A percentile compares a stretch with the other conserved stretches of the same genome.
Evolutionary conservation across 2,113 vertebrate species (phyloP).

Genomic region (Muntiacus muntjak): DNA sequence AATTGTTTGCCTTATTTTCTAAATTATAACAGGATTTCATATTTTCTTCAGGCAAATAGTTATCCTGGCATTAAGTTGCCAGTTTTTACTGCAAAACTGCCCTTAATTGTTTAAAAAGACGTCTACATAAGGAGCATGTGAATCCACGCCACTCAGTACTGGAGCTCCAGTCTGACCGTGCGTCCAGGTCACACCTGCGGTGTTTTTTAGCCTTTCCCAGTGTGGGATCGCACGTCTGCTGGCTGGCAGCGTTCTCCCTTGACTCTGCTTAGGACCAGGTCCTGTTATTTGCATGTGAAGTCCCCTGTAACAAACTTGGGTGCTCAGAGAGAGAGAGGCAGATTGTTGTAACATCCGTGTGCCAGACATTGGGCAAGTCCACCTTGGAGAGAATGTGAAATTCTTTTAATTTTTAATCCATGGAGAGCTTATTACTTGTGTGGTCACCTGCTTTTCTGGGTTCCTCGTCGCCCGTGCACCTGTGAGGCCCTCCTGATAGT

Average conservation of each 20-base stretch:
- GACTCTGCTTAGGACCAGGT: conserved; percentile 3
- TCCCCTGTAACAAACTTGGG: conserved; percentile 36
- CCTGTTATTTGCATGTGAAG: conserved; percentile 18
- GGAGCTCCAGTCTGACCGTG: not conserved
- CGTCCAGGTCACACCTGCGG: not conserved
- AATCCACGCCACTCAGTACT: not conserved
- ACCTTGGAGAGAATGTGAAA: conserved; percentile 11
- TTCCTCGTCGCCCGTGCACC: not conserved
- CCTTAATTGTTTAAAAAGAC: not conserved
- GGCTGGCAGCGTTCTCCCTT: not conserved
- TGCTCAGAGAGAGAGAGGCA: conserved; percentile 40
- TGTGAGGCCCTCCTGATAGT: not conserved
- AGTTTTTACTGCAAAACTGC: conserved; percentile 23
- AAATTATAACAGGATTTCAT: conserved; percentile 13
- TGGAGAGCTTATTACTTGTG: not conserved
- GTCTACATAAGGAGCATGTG: not conserved
- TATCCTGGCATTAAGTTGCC: not conserved
- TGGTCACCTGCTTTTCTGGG: not conserved
- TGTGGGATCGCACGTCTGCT: not conserved
- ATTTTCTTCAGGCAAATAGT: not conserved
- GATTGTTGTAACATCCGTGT: conserved; percentile 16
- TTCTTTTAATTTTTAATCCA: conserved; percentile 14
- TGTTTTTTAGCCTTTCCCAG: not conserved
- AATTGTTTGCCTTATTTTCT: conserved; percentile 57
- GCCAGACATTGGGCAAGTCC: not conserved